Evolutionary conservation across 2,888 invertebrate genomes (phyloP).

Genomic region (Plebejus argus): DNA sequence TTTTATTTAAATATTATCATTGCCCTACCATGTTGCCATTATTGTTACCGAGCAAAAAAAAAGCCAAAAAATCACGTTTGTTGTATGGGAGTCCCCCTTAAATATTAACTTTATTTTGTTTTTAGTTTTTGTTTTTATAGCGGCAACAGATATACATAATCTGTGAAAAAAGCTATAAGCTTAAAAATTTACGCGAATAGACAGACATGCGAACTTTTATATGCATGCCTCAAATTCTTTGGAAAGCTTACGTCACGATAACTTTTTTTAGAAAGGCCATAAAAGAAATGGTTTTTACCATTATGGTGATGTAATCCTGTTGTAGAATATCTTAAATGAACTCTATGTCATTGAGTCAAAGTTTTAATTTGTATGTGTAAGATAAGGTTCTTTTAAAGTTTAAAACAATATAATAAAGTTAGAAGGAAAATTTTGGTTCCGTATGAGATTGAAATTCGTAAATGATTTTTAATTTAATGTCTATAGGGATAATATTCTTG

Average conservation of each 20-base stretch:
- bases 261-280: background rate
- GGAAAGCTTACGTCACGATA: constrained; percentile 12
- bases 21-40: no score
- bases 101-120: no score
- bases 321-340: background rate
- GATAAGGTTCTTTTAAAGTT: background rate
- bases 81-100: no score
- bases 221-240: constrained; percentile 1
- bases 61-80: no score
- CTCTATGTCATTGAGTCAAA: background rate
- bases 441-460: background rate
- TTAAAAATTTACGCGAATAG: background rate
- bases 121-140: no score
- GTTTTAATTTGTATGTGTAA: background rate
- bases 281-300: constrained; percentile 9
- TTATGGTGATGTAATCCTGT: background rate
- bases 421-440: background rate
- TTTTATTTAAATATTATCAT: no score
- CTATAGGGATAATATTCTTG: no score
- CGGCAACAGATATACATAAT: no score
- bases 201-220: background rate
- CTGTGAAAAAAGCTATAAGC: no score
- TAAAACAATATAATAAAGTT: constrained; percentile 12
- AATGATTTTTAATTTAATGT: background rate
- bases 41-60: no score